Conservation (phyloP, 2,888 invertebrate species). For the Drosophila picticornis region DNA sequence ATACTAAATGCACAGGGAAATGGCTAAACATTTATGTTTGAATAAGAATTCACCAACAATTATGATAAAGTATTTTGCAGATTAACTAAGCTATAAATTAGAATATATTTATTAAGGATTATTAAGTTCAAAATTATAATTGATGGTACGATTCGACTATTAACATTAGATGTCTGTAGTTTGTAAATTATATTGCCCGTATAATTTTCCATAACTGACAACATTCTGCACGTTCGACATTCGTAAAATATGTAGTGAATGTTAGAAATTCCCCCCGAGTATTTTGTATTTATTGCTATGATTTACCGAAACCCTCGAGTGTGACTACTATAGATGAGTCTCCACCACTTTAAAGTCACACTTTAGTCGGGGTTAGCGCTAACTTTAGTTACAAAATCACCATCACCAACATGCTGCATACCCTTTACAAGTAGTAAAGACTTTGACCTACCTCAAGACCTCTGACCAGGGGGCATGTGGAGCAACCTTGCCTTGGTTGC, state of each 20-base stretch:
- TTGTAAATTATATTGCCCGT: not conserved
- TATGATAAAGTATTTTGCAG: not conserved
- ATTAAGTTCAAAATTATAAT: not conserved
- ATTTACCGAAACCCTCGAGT: not conserved
- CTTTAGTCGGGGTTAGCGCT: not conserved
- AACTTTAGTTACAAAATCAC: not conserved
- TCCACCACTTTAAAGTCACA: not conserved
- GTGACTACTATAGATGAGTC: fast-evolving
- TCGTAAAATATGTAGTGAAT: too few species aligned
- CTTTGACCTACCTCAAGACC: constrained; percentile 90
- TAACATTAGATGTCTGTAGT: not conserved
- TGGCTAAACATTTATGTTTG: not conserved
- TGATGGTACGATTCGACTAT: not conserved
- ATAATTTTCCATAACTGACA: too few species aligned
- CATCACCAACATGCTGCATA: constrained; percentile 6
- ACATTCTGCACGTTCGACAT: too few species aligned
- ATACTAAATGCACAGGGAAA: not conserved
- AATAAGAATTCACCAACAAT: not conserved
- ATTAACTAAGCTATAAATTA: not conserved
- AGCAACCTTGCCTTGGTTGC: constrained; percentile 43
- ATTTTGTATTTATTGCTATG: not conserved
- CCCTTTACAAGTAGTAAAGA: not conserved
- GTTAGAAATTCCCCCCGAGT: not conserved
- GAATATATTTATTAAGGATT: not conserved
- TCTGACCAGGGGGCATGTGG: constrained; percentile 83